phyloP scores from a whole-genome alignment of 2,888 invertebrate species.

The Griposia aprilina region DNA sequence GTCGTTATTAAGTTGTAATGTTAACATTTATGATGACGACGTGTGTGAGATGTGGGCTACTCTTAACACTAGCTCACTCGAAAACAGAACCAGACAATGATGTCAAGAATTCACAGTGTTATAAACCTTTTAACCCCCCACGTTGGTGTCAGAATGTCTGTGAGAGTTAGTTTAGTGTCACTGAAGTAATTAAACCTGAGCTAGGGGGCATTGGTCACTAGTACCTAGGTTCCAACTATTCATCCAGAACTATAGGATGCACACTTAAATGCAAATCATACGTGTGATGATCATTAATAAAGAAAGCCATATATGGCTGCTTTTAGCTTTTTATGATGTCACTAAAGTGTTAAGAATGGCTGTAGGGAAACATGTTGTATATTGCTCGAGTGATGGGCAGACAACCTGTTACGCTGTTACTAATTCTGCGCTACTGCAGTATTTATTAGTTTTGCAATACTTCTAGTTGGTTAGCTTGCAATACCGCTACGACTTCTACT shows the following conservation, averaged over 20 bases:
- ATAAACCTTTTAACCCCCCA: slow-evolving; percentile 70
- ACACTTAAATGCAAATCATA: slow-evolving; percentile 58
- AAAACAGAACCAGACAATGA: slow-evolving; percentile 63
- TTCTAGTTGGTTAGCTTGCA: slow-evolving; percentile 31
- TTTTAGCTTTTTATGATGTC: slow-evolving; percentile 45
- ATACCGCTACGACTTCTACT: slow-evolving; percentile 24
- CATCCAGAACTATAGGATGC: slow-evolving; percentile 40
- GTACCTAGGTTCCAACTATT: slow-evolving; percentile 24
- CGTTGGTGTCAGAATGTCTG: slow-evolving; percentile 59
- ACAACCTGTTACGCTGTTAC: slow-evolving; percentile 26
- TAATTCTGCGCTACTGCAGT: slow-evolving; percentile 35
- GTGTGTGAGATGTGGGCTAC: slow-evolving; percentile 57
- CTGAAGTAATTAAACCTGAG: slow-evolving; percentile 59
- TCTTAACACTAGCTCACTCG: slow-evolving; percentile 56
- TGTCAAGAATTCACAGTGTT: slow-evolving; percentile 63
- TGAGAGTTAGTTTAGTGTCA: slow-evolving; percentile 60
- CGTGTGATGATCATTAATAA: slow-evolving; percentile 44
- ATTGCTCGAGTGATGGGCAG: slow-evolving; percentile 24
- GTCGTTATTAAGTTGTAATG: slow-evolving; percentile 68
- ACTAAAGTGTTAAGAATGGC: slow-evolving; percentile 34
- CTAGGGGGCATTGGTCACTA: slow-evolving; percentile 56
- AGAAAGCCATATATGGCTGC: slow-evolving; percentile 41
- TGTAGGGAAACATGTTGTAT: slow-evolving; percentile 43
- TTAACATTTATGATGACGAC: slow-evolving; percentile 62
- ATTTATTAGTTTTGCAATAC: slow-evolving; percentile 38